These are phyloP conservation scores for Zosterops japonicus DNA, from an alignment of 2,113 vertebrate genomes.

Conservation along the genomic window DNA sequence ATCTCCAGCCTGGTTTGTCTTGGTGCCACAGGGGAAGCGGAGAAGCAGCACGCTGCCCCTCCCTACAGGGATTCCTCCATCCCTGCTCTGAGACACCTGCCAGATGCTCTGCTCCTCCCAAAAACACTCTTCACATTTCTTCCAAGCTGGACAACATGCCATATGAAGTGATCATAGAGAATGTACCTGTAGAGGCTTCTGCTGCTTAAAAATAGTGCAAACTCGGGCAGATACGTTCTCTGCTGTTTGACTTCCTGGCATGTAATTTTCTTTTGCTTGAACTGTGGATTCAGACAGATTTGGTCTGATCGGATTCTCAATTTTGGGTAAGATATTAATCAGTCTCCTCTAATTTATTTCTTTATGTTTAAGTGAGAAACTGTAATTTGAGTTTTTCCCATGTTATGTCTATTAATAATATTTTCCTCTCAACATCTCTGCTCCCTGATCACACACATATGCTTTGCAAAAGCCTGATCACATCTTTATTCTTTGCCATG, in stretches of 20 bases:
- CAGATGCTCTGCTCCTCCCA: not conserved
- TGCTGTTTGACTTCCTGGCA: not conserved
- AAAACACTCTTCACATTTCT: not conserved
- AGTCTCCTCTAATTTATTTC: not conserved
- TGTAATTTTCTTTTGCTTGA: not conserved
- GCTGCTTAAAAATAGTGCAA: not conserved
- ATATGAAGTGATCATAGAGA: not conserved
- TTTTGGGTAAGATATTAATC: not conserved
- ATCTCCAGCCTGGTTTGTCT: not conserved
- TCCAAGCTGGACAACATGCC: not conserved
- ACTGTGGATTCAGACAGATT: not conserved
- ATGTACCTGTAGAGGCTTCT: not conserved
- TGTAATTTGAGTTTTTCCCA: not conserved
- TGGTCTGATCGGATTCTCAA: not conserved
- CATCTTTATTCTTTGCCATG: not conserved
- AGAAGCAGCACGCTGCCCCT: fast-evolving
- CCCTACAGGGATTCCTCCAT: fast-evolving
- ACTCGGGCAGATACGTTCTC: not conserved
- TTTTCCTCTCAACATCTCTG: not conserved
- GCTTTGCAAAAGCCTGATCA: not conserved
- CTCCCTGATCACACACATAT: not conserved
- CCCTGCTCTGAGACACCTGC: not conserved
- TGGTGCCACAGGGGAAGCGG: fast-evolving
- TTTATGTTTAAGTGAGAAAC: not conserved
- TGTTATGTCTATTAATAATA: not conserved